Evolutionary conservation across 2,888 invertebrate species (phyloP).

Genomic region (Leptopilina syphax): DNA sequence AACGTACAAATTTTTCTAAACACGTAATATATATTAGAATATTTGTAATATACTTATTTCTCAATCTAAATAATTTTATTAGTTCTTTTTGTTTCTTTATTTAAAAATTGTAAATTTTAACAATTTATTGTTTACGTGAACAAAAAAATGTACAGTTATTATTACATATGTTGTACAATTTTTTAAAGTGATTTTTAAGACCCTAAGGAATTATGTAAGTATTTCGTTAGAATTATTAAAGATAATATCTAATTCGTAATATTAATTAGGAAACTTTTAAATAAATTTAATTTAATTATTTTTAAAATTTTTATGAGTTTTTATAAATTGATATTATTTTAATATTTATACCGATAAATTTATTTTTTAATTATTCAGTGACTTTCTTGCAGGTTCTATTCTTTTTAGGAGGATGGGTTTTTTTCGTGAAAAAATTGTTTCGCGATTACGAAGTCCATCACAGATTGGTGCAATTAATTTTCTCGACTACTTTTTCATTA

Average conservation of each 20-base stretch:
- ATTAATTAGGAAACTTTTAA: too few relatives aligned
- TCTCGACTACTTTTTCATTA: conserved; percentile 96
- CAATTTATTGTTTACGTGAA: conserved; percentile 30
- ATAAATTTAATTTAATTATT: too few relatives aligned
- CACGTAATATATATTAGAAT: too few relatives aligned
- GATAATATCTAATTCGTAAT: too few relatives aligned
- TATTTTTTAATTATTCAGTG: background rate
- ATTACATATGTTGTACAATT: background rate
- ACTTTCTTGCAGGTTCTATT: conserved; percentile 86
- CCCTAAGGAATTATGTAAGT: background rate
- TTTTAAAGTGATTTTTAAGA: background rate
- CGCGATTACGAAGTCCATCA: conserved; percentile 98
- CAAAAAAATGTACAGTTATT: background rate
- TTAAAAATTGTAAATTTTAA: background rate
- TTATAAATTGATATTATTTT: too few relatives aligned
- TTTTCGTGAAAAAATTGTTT: conserved; percentile 98
- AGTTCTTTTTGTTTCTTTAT: conserved; percentile 17
- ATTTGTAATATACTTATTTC: background rate
- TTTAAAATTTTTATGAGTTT: too few relatives aligned
- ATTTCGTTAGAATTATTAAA: background rate
- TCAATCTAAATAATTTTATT: conserved; percentile 16
- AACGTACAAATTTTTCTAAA: too few relatives aligned
- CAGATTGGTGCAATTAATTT: conserved; percentile 94
- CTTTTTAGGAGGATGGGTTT: conserved; percentile 98
- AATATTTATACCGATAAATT: background rate